Conservation (phyloP, 2,888 invertebrate species). For the Xestia rhomboidea region DNA sequence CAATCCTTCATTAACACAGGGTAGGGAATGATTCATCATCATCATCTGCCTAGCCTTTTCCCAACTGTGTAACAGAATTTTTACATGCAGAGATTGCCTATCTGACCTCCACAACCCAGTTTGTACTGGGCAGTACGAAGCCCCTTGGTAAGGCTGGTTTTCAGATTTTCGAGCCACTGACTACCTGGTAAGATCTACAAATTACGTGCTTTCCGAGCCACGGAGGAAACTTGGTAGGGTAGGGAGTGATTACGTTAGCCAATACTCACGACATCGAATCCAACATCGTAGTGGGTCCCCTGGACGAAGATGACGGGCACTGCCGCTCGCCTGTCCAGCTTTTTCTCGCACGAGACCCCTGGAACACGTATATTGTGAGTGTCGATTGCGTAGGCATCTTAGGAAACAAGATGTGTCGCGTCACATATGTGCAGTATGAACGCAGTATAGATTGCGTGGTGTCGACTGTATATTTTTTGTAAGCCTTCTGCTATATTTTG, state of each 20-base stretch:
- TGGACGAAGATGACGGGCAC: conserved; percentile 94
- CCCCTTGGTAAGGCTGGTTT: no score
- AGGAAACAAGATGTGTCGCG: background rate
- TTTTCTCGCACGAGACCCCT: conserved; percentile 76
- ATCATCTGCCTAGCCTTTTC: no score
- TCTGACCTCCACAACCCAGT: no score
- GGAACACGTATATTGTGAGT: conserved; percentile 44
- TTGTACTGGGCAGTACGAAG: no score
- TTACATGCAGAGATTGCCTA: no score
- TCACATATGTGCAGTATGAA: background rate
- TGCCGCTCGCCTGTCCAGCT: conserved; percentile 77
- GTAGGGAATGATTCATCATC: no score
- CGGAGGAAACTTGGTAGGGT: no score
- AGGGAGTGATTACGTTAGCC: no score
- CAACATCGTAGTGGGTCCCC: conserved; percentile 96
- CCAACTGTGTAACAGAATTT: no score
- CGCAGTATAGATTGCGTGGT: background rate
- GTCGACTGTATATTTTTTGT: background rate
- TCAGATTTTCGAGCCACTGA: no score
- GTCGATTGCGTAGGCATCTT: background rate
- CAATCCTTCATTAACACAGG: background rate
- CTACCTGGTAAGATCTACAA: no score
- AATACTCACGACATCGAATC: conserved; percentile 95
- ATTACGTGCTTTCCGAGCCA: no score
- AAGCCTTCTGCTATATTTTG: background rate